These are phyloP conservation scores for Urophycis tenuis DNA, from an alignment of 2,797 vertebrate genomes.

Conservation along the genomic window DNA sequence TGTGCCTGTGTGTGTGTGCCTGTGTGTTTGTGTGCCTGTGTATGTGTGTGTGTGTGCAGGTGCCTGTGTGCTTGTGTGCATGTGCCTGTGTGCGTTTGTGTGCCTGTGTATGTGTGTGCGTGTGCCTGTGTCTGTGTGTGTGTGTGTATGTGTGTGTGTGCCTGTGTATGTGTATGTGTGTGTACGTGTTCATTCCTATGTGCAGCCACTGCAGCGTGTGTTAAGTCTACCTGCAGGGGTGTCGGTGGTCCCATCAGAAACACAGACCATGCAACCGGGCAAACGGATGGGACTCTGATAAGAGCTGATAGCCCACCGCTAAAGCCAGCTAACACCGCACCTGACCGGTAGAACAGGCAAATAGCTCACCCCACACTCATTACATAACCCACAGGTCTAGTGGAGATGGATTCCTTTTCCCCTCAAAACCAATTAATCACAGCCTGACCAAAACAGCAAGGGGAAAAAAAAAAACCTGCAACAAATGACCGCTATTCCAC, in stretches of 20 bases:
- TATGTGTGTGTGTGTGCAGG: background rate
- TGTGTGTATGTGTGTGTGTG: background rate
- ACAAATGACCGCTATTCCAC: background rate
- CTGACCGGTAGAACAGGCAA: conserved; percentile 28
- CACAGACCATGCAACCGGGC: background rate
- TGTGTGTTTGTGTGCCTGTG: no score
- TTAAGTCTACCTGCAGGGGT: conserved; percentile 11
- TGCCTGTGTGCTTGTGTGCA: background rate
- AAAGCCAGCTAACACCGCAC: conserved; percentile 33
- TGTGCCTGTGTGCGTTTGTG: background rate
- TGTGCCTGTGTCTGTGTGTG: conserved; percentile 1
- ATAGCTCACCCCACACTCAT: conserved; percentile 1
- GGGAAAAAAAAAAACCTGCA: background rate
- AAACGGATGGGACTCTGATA: conserved; percentile 22
- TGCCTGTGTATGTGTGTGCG: conserved; percentile 18
- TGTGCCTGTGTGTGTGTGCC: background rate
- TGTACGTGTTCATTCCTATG: background rate
- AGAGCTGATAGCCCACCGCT: conserved; percentile 23
- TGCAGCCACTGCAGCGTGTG: conserved; percentile 1
- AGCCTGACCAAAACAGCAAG: background rate
- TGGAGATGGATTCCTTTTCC: background rate
- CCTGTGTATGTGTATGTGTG: background rate
- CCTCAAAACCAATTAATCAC: background rate
- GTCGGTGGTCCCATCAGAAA: conserved; percentile 15
- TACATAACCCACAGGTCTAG: no score